phyloP scores from a whole-genome alignment of 2,797 vertebrate species.

The Lacerta bilineata region DNA sequence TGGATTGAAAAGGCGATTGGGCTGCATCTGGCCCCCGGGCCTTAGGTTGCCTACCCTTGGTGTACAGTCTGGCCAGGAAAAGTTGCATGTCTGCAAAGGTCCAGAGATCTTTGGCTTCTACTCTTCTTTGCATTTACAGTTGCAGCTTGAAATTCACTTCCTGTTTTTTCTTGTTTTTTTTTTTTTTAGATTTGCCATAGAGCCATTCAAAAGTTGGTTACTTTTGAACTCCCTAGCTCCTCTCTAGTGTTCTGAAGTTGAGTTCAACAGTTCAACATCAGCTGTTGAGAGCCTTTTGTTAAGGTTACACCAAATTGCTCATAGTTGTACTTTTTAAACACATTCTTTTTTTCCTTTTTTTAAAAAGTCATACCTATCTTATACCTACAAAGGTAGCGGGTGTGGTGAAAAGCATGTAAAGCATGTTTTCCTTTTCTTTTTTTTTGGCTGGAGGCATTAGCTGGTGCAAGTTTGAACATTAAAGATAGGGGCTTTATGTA shows the following conservation, averaged over 20 bases:
- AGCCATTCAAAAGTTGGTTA: slow-evolving; percentile 10
- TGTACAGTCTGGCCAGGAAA: background rate
- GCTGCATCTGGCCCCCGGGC: too few relatives aligned
- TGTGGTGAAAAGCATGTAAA: slow-evolving; percentile 43
- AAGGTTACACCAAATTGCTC: slow-evolving; percentile 7
- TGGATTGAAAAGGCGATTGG: too few relatives aligned
- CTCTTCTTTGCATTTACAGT: background rate
- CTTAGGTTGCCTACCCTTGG: too few relatives aligned
- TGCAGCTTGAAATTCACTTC: background rate
- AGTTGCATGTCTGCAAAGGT: background rate
- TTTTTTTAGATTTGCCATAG: background rate
- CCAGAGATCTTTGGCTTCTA: background rate
- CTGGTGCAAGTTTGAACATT: slow-evolving; percentile 68
- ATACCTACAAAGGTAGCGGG: slow-evolving; percentile 45
- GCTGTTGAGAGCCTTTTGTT: slow-evolving; percentile 40
- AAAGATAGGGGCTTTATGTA: slow-evolving; percentile 52
- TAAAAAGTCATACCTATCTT: slow-evolving; percentile 11
- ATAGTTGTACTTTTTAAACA: slow-evolving; percentile 32
- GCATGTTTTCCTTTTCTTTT: slow-evolving; percentile 52
- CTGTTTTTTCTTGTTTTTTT: background rate
- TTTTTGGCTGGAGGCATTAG: slow-evolving; percentile 70
- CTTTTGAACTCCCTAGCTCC: slow-evolving; percentile 47
- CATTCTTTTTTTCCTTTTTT: slow-evolving; percentile 8
- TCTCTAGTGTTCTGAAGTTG: slow-evolving; percentile 35
- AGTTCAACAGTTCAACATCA: slow-evolving; percentile 9